Evolutionary conservation across 2,888 invertebrate genomes (phyloP).

Genomic region (Philonicus albiceps): DNA sequence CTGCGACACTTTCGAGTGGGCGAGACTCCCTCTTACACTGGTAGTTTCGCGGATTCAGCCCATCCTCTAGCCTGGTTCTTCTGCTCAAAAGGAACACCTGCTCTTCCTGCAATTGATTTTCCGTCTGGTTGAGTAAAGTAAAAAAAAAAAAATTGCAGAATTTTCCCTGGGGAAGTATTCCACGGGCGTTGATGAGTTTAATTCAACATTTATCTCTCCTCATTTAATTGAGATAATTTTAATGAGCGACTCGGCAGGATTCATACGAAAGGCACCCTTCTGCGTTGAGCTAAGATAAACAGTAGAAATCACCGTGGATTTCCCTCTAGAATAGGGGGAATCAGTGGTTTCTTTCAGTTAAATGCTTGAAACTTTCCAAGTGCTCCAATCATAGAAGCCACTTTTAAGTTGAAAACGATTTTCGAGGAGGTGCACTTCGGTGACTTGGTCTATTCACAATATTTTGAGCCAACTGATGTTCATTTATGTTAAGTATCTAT

Average conservation of each 20-base stretch:
- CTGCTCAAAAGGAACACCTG: neutral
- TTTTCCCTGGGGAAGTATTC: neutral
- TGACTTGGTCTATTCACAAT: neutral
- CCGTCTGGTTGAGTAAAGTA: neutral
- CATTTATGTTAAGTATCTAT: neutral
- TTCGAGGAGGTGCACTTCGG: neutral
- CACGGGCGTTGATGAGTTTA: neutral
- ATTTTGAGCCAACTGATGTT: neutral
- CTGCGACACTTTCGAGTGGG: neutral
- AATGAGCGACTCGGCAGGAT: neutral
- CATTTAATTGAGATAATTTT: neutral
- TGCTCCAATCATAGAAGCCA: neutral
- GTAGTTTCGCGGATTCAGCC: neutral
- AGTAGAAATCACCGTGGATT: neutral
- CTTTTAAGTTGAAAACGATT: neutral
- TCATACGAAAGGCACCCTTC: neutral
- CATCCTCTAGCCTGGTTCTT: neutral
- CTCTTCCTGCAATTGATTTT: neutral
- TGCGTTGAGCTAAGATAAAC: neutral
- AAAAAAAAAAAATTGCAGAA: neutral
- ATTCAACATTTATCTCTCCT: neutral
- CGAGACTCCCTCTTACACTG: neutral
- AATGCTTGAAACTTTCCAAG: neutral
- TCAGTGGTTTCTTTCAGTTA: neutral
- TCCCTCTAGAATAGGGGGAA: neutral